Conservation (phyloP, 2,888 invertebrate species). For the Bruchidius siliquastri region DNA sequence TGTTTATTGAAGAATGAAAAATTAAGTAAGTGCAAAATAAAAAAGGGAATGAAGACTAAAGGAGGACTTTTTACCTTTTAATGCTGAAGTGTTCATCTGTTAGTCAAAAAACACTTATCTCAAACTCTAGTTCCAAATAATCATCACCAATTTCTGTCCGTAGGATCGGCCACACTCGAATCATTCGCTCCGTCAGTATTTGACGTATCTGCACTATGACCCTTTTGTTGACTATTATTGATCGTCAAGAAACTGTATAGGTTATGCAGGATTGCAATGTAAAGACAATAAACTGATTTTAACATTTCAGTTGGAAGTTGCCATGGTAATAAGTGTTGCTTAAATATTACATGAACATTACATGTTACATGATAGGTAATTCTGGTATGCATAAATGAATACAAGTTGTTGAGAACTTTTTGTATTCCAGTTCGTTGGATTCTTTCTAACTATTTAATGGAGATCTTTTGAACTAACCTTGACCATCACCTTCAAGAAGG, state of each 20-base stretch:
- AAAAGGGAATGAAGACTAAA: conserved; percentile 15
- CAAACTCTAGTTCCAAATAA: conserved; percentile 26
- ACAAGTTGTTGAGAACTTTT: no score
- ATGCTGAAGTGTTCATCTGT: conserved; percentile 44
- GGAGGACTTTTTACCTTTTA: conserved; percentile 23
- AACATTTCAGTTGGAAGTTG: neutral
- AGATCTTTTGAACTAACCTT: no score
- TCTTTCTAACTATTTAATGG: no score
- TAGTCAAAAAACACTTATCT: conserved; percentile 31
- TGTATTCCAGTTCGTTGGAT: no score
- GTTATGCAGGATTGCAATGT: no score
- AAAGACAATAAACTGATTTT: neutral
- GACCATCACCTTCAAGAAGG: no score
- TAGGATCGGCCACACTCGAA: neutral
- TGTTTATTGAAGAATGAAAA: conserved; percentile 41
- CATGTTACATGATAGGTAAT: neutral
- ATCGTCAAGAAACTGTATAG: neutral
- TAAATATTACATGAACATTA: neutral
- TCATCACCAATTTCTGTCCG: neutral
- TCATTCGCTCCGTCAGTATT: neutral
- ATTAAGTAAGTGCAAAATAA: conserved; percentile 31
- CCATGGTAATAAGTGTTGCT: neutral
- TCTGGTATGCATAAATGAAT: no score
- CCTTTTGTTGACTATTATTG: neutral
- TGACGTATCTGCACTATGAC: neutral